Conservation (phyloP, 37 sponge, comb jelly and placozoan genomes). For the Spongia lamella region DNA sequence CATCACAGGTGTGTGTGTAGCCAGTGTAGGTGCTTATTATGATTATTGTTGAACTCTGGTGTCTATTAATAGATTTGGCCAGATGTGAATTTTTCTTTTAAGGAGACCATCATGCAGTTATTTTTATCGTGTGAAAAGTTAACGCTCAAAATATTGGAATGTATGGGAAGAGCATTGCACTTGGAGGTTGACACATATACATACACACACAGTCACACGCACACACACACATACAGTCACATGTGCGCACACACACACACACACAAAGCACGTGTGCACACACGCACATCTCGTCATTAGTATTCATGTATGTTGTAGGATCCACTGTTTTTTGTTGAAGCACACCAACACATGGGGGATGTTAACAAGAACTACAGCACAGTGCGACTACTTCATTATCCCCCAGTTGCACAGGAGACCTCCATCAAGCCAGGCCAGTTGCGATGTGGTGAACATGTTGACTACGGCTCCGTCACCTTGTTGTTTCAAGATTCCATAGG, state of each 20-base stretch:
- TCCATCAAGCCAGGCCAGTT: conserved; percentile 20
- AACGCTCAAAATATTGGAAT: conserved; percentile 28
- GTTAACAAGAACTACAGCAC: conserved; percentile 30
- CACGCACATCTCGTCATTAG: too few relatives aligned
- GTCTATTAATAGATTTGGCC: conserved; percentile 22
- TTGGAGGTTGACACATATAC: too few relatives aligned
- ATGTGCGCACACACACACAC: too few relatives aligned
- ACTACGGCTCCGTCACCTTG: too few relatives aligned
- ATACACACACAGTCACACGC: too few relatives aligned
- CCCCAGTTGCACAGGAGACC: conserved; percentile 27
- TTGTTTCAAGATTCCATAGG: too few relatives aligned
- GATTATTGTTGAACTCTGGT: neutral
- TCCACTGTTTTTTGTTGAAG: conserved; percentile 52
- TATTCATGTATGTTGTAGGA: too few relatives aligned
- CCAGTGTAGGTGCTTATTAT: neutral
- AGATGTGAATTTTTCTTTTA: conserved; percentile 32
- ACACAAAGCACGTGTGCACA: too few relatives aligned
- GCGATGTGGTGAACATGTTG: too few relatives aligned
- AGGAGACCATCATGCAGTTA: neutral
- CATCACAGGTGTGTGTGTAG: neutral
- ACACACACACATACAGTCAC: too few relatives aligned
- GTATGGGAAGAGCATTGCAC: conserved; percentile 55
- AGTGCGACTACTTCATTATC: conserved; percentile 60
- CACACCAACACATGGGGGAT: conserved; percentile 27
- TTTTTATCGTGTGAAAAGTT: conserved; percentile 10